Conservation (phyloP, 2,113 vertebrate genomes). For the Rhizomys pruinosus region DNA sequence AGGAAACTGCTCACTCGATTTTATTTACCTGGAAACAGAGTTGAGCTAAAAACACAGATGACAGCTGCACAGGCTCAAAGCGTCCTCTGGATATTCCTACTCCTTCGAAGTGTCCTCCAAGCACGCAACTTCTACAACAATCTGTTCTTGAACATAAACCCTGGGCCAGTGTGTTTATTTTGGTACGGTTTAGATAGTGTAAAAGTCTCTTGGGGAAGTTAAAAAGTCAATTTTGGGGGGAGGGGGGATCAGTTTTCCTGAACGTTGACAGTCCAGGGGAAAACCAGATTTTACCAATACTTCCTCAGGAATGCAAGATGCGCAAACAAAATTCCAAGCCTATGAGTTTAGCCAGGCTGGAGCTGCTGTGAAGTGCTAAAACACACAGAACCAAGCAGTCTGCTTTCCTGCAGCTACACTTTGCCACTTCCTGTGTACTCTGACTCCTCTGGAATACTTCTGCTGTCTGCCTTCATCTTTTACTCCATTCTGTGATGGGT, state of each 20-base stretch:
- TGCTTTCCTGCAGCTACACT: background rate
- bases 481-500: background rate
- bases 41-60: background rate
- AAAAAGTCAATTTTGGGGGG: too few relatives aligned
- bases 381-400: conserved; percentile 9
- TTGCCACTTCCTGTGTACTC: background rate
- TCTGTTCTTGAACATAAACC: background rate
- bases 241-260: too few relatives aligned
- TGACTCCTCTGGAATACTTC: background rate
- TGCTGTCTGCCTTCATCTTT: background rate
- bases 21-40: background rate
- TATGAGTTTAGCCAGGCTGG: background rate
- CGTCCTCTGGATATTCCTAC: background rate
- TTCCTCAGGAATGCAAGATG: conserved; percentile 40
- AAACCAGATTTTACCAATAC: conserved; percentile 47
- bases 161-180: conserved; percentile 30
- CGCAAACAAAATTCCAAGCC: conserved; percentile 38
- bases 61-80: background rate
- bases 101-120: conserved; percentile 15
- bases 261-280: conserved; percentile 43
- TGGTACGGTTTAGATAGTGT: conserved; percentile 17
- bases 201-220: conserved; percentile 23
- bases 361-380: background rate
- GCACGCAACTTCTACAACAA: background rate
- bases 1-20: conserved; percentile 5